phyloP scores from a whole-genome alignment of 2,888 invertebrate genomes.

The Catocala fraxini region DNA sequence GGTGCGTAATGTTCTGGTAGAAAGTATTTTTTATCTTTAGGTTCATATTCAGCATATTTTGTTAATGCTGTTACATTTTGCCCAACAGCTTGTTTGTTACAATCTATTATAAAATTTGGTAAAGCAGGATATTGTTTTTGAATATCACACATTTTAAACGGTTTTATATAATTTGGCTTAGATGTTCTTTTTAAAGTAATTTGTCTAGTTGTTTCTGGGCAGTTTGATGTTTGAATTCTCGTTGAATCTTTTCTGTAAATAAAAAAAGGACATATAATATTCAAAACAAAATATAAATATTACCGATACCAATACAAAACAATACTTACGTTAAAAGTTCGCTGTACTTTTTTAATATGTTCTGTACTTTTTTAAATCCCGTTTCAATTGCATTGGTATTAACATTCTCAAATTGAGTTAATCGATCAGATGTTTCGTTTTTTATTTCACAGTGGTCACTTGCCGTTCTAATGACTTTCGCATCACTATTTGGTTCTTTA shows the following conservation, averaged over 20 bases:
- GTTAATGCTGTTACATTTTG: background rate
- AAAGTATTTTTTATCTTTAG: background rate
- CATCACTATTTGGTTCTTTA: too few relatives aligned
- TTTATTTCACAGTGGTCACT: too few relatives aligned
- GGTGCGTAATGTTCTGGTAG: slow-evolving; percentile 4
- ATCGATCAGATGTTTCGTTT: too few relatives aligned
- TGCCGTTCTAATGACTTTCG: too few relatives aligned
- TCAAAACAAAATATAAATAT: too few relatives aligned
- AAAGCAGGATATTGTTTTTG: slow-evolving; percentile 58
- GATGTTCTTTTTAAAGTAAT: slow-evolving; percentile 7
- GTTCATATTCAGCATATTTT: slow-evolving; percentile 6
- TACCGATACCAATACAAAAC: too few relatives aligned
- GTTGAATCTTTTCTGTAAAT: slow-evolving; percentile 44
- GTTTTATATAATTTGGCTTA: slow-evolving; percentile 57
- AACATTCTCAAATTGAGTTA: background rate
- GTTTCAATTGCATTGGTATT: background rate
- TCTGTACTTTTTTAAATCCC: slow-evolving; percentile 47
- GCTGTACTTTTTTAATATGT: slow-evolving; percentile 70
- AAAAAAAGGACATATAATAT: background rate
- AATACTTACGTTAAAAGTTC: slow-evolving; percentile 60
- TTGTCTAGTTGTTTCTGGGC: slow-evolving; percentile 16
- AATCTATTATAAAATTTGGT: slow-evolving; percentile 48
- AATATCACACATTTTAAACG: slow-evolving; percentile 74
- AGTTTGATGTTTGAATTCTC: slow-evolving; percentile 18
- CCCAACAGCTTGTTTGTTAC: slow-evolving; percentile 17